Evolutionary conservation across 1,140 invertebrate genomes (phyloP).

Genomic region (Pissodes strobi): DNA sequence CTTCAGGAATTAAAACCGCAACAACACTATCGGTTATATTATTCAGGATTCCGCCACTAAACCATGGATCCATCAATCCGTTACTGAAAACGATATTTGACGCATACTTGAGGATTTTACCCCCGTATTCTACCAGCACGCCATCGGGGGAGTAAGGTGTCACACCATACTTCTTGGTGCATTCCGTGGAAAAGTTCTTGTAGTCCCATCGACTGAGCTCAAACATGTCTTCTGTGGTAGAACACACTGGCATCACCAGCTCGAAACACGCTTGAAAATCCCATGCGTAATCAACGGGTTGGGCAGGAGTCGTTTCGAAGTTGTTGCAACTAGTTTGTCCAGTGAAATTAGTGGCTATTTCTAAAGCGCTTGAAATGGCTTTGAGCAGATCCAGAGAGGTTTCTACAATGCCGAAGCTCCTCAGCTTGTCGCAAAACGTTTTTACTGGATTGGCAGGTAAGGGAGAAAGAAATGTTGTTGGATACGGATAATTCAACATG

Average conservation of each 20-base stretch:
- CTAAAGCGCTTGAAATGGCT: conserved; percentile 70
- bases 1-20: conserved; percentile 82
- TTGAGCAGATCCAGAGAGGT: conserved; percentile 61
- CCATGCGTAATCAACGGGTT: conserved; percentile 75
- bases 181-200: conserved; percentile 66
- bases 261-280: conserved; percentile 86
- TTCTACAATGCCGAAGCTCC: conserved; percentile 42
- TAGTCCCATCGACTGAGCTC: conserved; percentile 77
- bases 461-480: conserved; percentile 76
- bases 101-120: conserved; percentile 67
- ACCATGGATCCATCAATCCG: conserved; percentile 92
- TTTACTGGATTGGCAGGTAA: conserved; percentile 84
- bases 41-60: conserved; percentile 80
- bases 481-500: conserved; percentile 94
- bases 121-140: conserved; percentile 79
- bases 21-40: conserved; percentile 69
- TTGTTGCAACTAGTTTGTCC: conserved; percentile 70
- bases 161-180: conserved; percentile 69
- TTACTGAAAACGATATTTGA: conserved; percentile 93
- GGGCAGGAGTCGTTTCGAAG: conserved; percentile 57
- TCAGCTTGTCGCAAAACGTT: conserved; percentile 60
- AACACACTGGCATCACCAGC: conserved; percentile 93
- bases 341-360: conserved; percentile 84
- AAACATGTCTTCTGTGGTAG: conserved; percentile 85
- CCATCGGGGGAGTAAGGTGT: conserved; percentile 64